phyloP scores from a whole-genome alignment of 1,140 invertebrate genomes.

The Leptinotarsa defecta region DNA sequence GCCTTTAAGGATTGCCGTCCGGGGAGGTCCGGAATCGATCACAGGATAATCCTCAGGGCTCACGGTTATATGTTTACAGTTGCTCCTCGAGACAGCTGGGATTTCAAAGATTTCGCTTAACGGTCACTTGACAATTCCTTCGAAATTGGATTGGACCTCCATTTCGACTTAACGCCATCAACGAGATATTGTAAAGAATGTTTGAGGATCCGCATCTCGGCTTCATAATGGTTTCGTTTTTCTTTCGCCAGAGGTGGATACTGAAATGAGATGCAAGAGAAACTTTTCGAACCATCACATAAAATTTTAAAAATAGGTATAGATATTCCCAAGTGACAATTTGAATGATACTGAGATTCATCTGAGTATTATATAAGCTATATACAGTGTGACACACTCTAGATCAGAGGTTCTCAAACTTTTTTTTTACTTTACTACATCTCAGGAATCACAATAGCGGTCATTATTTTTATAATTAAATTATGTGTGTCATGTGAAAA shows the following conservation, averaged over 20 bases:
- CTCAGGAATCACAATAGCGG: too few species aligned
- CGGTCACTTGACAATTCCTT: slow-evolving; percentile 45
- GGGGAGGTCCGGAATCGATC: slow-evolving; percentile 41
- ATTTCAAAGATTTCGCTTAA: slow-evolving; percentile 43
- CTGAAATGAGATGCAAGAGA: too few species aligned
- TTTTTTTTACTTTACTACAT: too few species aligned
- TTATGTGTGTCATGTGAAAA: too few species aligned
- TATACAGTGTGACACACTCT: too few species aligned
- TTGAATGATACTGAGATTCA: too few species aligned
- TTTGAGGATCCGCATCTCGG: neutral
- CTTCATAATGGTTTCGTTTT: slow-evolving; percentile 16
- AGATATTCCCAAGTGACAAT: too few species aligned
- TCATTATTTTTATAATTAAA: too few species aligned
- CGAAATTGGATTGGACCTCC: slow-evolving; percentile 38
- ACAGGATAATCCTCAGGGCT: slow-evolving; percentile 41
- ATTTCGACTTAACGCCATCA: slow-evolving; percentile 22
- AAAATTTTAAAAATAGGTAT: too few species aligned
- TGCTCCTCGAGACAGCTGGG: slow-evolving; percentile 36
- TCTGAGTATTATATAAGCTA: too few species aligned
- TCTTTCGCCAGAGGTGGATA: neutral
- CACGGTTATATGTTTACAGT: slow-evolving; percentile 46
- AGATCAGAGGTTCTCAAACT: too few species aligned
- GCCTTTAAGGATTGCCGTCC: slow-evolving; percentile 30
- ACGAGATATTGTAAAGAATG: slow-evolving; percentile 24
- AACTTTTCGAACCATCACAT: too few species aligned